phyloP scores from a whole-genome alignment of 2,888 invertebrate species.

The Idaea aversata region DNA sequence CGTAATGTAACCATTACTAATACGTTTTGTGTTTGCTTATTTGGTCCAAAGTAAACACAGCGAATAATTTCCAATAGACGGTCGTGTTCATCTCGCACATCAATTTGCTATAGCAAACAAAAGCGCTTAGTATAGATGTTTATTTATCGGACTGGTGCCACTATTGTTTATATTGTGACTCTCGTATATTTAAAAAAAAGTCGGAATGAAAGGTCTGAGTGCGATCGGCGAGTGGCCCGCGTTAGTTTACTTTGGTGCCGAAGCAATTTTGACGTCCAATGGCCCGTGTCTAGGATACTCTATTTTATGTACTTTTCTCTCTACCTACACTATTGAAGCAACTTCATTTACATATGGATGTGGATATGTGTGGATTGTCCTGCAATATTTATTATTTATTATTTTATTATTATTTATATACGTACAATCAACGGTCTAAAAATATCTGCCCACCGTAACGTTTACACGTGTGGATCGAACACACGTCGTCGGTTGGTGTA shows the following conservation, averaged over 20 bases:
- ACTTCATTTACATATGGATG: too few species aligned
- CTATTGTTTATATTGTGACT: conserved; percentile 31
- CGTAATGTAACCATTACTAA: conserved; percentile 3
- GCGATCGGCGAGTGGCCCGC: conserved; percentile 32
- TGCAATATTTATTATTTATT: too few species aligned
- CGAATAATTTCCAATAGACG: conserved; percentile 36
- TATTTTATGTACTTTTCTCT: conserved; percentile 20
- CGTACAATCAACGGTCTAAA: too few species aligned
- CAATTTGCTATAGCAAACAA: conserved; percentile 42
- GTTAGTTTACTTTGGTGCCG: conserved; percentile 45
- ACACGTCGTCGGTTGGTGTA: too few species aligned
- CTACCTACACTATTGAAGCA: background rate
- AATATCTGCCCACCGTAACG: too few species aligned
- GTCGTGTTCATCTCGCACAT: conserved; percentile 33
- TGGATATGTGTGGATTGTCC: too few species aligned
- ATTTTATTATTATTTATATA: too few species aligned
- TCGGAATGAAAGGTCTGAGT: conserved; percentile 29
- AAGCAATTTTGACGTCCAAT: conserved; percentile 49
- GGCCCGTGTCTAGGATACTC: conserved; percentile 38
- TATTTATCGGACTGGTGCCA: conserved; percentile 29
- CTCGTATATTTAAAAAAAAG: conserved; percentile 37
- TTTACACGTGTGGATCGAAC: too few species aligned
- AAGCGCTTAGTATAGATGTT: conserved; percentile 33
- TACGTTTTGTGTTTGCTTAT: conserved; percentile 10
- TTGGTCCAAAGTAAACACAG: conserved; percentile 18